Percentiles rank a stretch among this genome's conserved stretches.
Evolutionary conservation across 2,888 invertebrate genomes (phyloP).

Genomic region (Eupeodes latifasciatus): DNA sequence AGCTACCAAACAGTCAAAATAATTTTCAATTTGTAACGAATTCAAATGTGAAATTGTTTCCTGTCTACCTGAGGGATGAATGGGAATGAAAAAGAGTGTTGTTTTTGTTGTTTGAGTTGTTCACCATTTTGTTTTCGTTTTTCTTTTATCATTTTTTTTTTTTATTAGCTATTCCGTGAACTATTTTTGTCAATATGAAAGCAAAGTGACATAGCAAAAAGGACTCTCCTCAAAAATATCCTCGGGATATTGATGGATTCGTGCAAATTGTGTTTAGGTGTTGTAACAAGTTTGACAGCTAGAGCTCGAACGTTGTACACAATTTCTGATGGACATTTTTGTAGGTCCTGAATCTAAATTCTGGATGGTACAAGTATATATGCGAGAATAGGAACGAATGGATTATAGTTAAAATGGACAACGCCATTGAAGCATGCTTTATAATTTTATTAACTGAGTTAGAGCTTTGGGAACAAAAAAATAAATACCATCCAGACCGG

Average conservation of each 20-base stretch:
- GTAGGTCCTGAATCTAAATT: too few relatives aligned
- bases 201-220: constrained; percentile 11
- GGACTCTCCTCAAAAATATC: constrained; percentile 53
- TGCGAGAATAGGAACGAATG: background rate
- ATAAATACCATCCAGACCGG: background rate
- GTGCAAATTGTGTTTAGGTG: constrained; percentile 67
- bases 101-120: background rate
- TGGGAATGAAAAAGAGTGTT: constrained; percentile 65
- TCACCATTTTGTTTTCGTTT: background rate
- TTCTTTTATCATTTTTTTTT: background rate
- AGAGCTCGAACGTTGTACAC: constrained; percentile 15
- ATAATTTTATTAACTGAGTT: constrained; percentile 56
- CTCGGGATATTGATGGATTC: constrained; percentile 72
- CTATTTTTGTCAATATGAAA: constrained; percentile 20
- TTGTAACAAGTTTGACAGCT: constrained; percentile 54
- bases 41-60: constrained; percentile 77
- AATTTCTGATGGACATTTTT: constrained; percentile 1
- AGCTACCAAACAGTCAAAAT: constrained; percentile 66
- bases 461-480: constrained; percentile 22
- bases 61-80: constrained; percentile 75
- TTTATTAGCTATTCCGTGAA: constrained; percentile 1
- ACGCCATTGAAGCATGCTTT: constrained; percentile 21
- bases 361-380: background rate
- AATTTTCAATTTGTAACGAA: constrained; percentile 76
- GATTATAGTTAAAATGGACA: constrained; percentile 3